Conservation (phyloP, 2,113 vertebrate genomes). For the Microtus oregoni region DNA sequence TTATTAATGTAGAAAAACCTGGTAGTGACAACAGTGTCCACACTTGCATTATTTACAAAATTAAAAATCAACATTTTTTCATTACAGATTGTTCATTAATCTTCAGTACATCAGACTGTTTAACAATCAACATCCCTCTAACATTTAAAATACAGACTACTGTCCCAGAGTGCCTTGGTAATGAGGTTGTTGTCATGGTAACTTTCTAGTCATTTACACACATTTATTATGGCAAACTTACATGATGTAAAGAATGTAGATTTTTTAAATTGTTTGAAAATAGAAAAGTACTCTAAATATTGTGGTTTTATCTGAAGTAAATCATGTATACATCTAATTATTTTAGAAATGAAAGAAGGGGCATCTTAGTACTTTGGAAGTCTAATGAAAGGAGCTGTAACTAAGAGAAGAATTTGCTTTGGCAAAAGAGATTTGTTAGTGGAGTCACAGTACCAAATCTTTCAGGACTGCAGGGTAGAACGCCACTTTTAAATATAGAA, state of each 20-base stretch:
- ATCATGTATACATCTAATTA: no score
- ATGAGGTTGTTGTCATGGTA: conserved; percentile 87
- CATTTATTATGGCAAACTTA: conserved; percentile 68
- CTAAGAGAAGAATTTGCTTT: no score
- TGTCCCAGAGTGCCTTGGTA: conserved; percentile 77
- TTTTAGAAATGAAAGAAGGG: no score
- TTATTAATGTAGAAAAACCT: no score
- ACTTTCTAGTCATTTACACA: conserved; percentile 74
- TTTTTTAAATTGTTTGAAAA: not conserved
- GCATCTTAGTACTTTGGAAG: no score
- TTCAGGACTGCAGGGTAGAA: not conserved
- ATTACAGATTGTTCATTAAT: conserved; percentile 71
- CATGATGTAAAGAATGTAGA: conserved; percentile 38
- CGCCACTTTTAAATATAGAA: not conserved
- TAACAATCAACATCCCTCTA: conserved; percentile 83
- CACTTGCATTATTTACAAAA: conserved; percentile 50
- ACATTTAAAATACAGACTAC: conserved; percentile 80
- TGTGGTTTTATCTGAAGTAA: no score
- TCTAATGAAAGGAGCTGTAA: no score
- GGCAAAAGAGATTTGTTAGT: no score
- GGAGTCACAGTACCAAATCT: not conserved
- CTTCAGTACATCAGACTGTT: conserved; percentile 68
- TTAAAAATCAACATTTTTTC: conserved; percentile 80
- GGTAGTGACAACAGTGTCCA: not conserved
- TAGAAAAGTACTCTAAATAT: no score